Evolutionary conservation across 2,797 vertebrate genomes (phyloP), one percentile per base, ranked within the genome.

Genomic region (Tiaroga cobitis): DNA sequence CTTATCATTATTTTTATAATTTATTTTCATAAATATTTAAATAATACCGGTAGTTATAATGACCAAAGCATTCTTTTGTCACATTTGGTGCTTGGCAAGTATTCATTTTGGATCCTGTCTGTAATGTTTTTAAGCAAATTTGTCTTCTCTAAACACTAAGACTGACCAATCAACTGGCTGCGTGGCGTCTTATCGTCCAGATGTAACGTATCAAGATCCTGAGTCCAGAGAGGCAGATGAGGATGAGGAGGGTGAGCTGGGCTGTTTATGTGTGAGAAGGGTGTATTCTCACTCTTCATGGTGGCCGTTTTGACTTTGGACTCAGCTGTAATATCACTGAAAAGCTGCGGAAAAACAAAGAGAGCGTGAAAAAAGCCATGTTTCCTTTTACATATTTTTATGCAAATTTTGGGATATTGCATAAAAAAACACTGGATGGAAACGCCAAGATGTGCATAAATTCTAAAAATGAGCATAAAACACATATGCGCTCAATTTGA

Each of bases 261-360:
- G 68, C 41, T 78, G 37, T 26, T 74, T 41, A 21, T 61, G 13
- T 54, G n/a, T 43, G 24, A 80, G 46, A 46, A 61, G 29, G 43
- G 15, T 72, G 18, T 16, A 37, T 24, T 43, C 29, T 86, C 81
- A 26, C 26, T 49, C 67, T 80, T 79, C 41, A 41, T 21, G 11
- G 69, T 8, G 21, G 74, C 59, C 39, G 9, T 67, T 63, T 21
- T 56, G 24, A 39, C 56, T 81, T 51, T 87, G 56, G 84, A 29
- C 19, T 51, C 3, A n/a, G 75, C 39, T 83, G 80, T 85, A 34
- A 34, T 83, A 5, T 89, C 85, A 73, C 65, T 85, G 34, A 89
- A 85, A 56, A 85, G 37, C 89, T 89, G 79, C n/a, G 8, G 24
- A 67, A 32, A 74, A 75, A 65, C 18, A 86, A 49, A 80, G 3